These are phyloP conservation scores for Anguilla rostrata DNA, from an alignment of 2,113 vertebrate species.

Conservation along the genomic window DNA sequence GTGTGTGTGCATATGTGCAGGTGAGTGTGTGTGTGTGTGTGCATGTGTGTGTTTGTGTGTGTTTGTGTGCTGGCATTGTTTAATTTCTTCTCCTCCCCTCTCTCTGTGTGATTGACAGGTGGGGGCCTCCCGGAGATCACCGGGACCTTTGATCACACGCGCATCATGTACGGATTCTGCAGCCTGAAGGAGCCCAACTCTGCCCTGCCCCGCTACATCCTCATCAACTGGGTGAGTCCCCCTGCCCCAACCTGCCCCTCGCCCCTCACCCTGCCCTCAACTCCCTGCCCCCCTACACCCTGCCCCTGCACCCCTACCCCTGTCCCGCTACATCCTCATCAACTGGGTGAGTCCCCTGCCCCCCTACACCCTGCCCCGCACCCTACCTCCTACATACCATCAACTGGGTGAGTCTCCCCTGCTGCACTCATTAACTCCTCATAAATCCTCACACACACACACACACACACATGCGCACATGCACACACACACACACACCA, in stretches of 20 bases:
- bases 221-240: slow-evolving; percentile 93
- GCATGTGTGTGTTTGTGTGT: background rate
- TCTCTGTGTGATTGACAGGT: slow-evolving; percentile 63
- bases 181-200: slow-evolving; percentile 89
- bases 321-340: slow-evolving; percentile 96
- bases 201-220: slow-evolving; percentile 90
- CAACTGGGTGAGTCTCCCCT: slow-evolving; percentile 83
- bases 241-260: background rate
- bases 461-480: too few relatives aligned
- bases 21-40: too few relatives aligned
- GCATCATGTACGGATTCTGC: slow-evolving; percentile 99
- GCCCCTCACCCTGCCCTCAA: background rate
- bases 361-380: background rate
- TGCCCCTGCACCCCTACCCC: slow-evolving; percentile 41
- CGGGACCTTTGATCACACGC: slow-evolving; percentile 83
- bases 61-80: too few relatives aligned
- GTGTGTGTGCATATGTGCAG: too few relatives aligned
- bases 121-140: slow-evolving; percentile 90
- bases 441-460: too few relatives aligned
- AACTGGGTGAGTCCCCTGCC: slow-evolving; percentile 84
- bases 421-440: too few relatives aligned
- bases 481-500: too few relatives aligned
- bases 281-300: background rate
- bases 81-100: slow-evolving; percentile 18
- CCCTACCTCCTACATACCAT: slow-evolving; percentile 85